Percentiles rank a stretch among this genome's conserved stretches.
Conservation (phyloP, 2,888 invertebrate species). For the Troides helena region DNA sequence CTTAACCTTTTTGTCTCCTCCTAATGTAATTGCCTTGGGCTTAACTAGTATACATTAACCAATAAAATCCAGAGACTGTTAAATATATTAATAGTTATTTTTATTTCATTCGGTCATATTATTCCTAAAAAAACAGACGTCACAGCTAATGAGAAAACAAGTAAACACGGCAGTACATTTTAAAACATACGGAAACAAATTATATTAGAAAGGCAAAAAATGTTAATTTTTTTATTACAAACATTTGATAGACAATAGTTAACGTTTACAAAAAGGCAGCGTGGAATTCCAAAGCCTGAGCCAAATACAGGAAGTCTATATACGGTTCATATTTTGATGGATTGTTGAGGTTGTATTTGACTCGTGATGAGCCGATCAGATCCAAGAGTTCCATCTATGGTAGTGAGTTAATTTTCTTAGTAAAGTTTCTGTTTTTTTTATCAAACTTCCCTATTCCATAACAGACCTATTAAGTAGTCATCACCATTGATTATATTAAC, state of each 20-base stretch:
- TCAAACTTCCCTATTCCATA: too few species aligned
- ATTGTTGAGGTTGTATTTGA: conserved; percentile 67
- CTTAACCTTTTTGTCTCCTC: conserved; percentile 44
- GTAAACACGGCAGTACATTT: background rate
- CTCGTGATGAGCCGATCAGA: conserved; percentile 67
- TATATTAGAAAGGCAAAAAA: conserved; percentile 10
- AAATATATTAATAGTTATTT: background rate
- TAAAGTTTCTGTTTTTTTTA: background rate
- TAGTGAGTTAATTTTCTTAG: conserved; percentile 59
- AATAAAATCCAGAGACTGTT: background rate
- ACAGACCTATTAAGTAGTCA: too few species aligned
- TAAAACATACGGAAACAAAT: conserved; percentile 16
- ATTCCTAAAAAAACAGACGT: background rate
- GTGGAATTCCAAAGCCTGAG: conserved; percentile 48
- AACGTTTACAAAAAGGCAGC: conserved; percentile 39
- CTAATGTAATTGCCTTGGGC: conserved; percentile 39
- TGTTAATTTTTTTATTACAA: conserved; percentile 8
- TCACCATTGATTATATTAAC: background rate
- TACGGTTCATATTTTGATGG: conserved; percentile 73
- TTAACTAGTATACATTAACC: background rate
- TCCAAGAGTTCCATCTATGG: conserved; percentile 69
- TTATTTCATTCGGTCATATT: background rate
- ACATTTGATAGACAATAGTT: conserved; percentile 25
- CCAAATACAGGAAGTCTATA: conserved; percentile 66
- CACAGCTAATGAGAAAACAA: background rate